Evolutionary conservation across 2,888 invertebrate genomes (phyloP), one percentile per base, ranked within the genome.

Genomic region (Volucella zonaria): DNA sequence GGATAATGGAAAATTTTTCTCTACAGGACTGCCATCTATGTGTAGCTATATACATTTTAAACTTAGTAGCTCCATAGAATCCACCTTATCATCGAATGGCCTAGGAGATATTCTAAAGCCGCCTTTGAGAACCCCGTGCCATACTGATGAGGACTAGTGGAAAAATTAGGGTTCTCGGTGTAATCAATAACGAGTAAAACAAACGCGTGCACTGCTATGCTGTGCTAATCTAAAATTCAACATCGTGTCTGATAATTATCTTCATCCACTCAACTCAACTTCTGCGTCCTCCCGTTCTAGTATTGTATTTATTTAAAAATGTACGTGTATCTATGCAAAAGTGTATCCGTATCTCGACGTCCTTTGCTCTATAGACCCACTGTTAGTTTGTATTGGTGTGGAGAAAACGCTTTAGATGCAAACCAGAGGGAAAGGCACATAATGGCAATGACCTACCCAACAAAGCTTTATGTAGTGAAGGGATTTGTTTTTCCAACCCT

Each of bases 361-460:
- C 47, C 43, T 64, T 58, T 73, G 79, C 66, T 83, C 83, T 45
- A 83, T 80, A 75, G 83, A 82, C 83, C 80, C 75, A 80, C 70
- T 83, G 74, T 67, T 75, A 83, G 83, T 80, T 80, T 74, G 31
- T 66, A 12, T 31, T 66, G 80, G 62, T 61, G 43, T 43, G 8
- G 23, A 42, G 49, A 54, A 8, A 64, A 56, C 45, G 12, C 47
- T 56, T 31, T 56, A 38, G 18, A 54, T 71, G 58, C 45, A 12
- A 40, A 59, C n/a, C 14, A 12, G 47, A 45, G 15, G n/a, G 15
- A 51, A 77, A 49, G 15, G 52, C 59, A 75, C 58, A 64, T 66
- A 81, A 81, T 73, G 85, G 81, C 85, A 85, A 85, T 85, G 85
- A 85, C 85, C 85, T 85, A 85, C 85, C 85, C 81, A 81, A 85